These are phyloP conservation scores for Sycophila texana DNA, from an alignment of 2,888 invertebrate species.

Conservation along the genomic window DNA sequence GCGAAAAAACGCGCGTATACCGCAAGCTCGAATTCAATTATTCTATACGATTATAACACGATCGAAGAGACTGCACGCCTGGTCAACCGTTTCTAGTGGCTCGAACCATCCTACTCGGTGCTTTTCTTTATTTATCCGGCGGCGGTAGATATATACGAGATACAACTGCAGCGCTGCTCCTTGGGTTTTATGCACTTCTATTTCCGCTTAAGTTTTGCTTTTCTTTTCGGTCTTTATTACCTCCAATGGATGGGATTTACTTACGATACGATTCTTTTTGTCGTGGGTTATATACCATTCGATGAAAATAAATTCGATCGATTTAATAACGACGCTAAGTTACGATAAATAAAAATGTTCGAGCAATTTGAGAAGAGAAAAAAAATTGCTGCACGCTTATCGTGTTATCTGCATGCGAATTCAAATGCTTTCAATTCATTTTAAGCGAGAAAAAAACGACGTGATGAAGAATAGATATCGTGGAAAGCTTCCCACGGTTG, in stretches of 20 bases:
- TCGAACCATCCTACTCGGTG: slow-evolving; percentile 31
- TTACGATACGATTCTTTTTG: too few species aligned
- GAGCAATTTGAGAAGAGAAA: too few species aligned
- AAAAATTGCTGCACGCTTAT: too few species aligned
- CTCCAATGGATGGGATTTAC: too few species aligned
- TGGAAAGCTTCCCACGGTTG: slow-evolving; percentile 44
- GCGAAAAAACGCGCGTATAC: slow-evolving; percentile 36
- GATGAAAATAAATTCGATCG: too few species aligned
- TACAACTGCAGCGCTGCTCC: not conserved
- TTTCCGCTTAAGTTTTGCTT: too few species aligned
- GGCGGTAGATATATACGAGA: not conserved
- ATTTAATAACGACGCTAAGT: too few species aligned
- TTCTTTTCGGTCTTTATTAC: too few species aligned
- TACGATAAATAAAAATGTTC: too few species aligned
- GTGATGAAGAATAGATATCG: not conserved
- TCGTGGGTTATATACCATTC: too few species aligned
- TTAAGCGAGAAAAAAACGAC: slow-evolving; percentile 5
- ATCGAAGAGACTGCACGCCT: slow-evolving; percentile 60
- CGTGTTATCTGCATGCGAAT: not conserved
- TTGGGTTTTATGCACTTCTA: not conserved
- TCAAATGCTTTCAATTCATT: slow-evolving; percentile 1
- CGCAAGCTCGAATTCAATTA: slow-evolving; percentile 71
- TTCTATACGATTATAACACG: slow-evolving; percentile 71
- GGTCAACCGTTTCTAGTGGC: slow-evolving; percentile 42
- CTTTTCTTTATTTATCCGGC: slow-evolving; percentile 18